phyloP scores from a whole-genome alignment of 2,888 invertebrate genomes.

The Heliothis peltigera region DNA sequence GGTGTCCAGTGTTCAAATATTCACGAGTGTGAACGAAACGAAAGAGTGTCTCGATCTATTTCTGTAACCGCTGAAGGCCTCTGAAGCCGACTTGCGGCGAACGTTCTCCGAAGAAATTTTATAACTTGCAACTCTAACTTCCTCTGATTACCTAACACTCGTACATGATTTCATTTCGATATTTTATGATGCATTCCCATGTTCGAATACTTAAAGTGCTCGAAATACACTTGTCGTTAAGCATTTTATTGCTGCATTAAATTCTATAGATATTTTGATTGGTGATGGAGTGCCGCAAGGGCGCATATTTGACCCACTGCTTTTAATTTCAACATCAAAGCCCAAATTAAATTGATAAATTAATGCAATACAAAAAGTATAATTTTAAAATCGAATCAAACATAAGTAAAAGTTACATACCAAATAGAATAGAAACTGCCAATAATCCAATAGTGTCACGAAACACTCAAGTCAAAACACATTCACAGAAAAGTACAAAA shows the following conservation, averaged over 20 bases:
- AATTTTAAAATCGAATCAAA: conserved; percentile 3
- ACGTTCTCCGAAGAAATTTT: conserved; percentile 75
- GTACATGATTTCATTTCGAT: conserved; percentile 51
- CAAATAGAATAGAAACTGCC: conserved; percentile 60
- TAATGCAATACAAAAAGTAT: not conserved
- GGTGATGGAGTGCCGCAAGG: conserved; percentile 53
- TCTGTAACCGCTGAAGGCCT: conserved; percentile 85
- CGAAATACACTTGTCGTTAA: conserved; percentile 36
- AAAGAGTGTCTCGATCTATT: conserved; percentile 83
- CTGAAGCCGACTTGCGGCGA: conserved; percentile 71
- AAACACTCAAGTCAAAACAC: conserved; percentile 77
- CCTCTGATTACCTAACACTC: conserved; percentile 81
- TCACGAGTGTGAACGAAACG: conserved; percentile 87
- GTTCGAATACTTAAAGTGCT: conserved; percentile 31
- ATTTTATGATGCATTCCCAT: conserved; percentile 51
- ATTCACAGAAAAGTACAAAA: conserved; percentile 72
- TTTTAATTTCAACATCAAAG: conserved; percentile 12
- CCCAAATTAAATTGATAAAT: not conserved
- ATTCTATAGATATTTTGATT: conserved; percentile 31
- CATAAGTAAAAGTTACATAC: conserved; percentile 67
- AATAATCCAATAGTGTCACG: conserved; percentile 81
- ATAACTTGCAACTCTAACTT: conserved; percentile 77
- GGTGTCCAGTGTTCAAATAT: conserved; percentile 86
- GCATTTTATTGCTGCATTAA: conserved; percentile 37
- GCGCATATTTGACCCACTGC: conserved; percentile 32